These are phyloP conservation scores for Drosophila burlai DNA, from an alignment of 1,140 invertebrate genomes.

Conservation along the genomic window DNA sequence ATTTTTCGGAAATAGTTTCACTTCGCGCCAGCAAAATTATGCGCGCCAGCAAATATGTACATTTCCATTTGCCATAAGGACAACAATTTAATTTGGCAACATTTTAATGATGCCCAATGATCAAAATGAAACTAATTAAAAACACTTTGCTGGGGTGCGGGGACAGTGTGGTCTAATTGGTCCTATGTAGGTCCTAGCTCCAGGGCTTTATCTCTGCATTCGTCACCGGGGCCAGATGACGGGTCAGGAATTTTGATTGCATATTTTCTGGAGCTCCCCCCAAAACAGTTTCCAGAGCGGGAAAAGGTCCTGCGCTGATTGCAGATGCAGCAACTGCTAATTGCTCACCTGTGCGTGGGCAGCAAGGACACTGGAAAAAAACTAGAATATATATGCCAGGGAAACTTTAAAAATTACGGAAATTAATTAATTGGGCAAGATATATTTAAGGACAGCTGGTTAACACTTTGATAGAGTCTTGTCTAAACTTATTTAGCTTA, in stretches of 20 bases:
- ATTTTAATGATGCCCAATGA: constrained; percentile 13
- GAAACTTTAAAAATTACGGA: not conserved
- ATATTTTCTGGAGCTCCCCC: constrained; percentile 11
- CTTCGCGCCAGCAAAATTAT: too few relatives aligned
- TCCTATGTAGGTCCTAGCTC: not conserved
- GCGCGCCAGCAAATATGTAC: not conserved
- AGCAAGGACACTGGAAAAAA: not conserved
- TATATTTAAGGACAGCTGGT: not conserved
- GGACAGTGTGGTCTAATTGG: constrained; percentile 18
- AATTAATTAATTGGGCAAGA: not conserved
- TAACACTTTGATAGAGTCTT: too few relatives aligned
- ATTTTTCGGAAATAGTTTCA: not conserved
- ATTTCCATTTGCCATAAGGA: not conserved
- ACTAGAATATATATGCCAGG: too few relatives aligned
- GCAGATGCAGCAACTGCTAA: constrained; percentile 30
- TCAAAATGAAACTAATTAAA: constrained; percentile 45
- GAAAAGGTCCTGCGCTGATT: constrained; percentile 14
- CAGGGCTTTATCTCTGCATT: constrained; percentile 9
- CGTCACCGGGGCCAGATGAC: constrained; percentile 2
- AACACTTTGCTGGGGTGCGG: constrained; percentile 7
- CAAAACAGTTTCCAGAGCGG: not conserved
- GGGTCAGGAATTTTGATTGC: constrained; percentile 49
- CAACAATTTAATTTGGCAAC: constrained; percentile 15
- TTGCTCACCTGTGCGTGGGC: constrained; percentile 20
- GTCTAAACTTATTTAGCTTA: not conserved